Evolutionary conservation across 2,888 invertebrate species (phyloP), one percentile per base, ranked within the genome.

Genomic region (Drosophila nr. perissopoda): DNA sequence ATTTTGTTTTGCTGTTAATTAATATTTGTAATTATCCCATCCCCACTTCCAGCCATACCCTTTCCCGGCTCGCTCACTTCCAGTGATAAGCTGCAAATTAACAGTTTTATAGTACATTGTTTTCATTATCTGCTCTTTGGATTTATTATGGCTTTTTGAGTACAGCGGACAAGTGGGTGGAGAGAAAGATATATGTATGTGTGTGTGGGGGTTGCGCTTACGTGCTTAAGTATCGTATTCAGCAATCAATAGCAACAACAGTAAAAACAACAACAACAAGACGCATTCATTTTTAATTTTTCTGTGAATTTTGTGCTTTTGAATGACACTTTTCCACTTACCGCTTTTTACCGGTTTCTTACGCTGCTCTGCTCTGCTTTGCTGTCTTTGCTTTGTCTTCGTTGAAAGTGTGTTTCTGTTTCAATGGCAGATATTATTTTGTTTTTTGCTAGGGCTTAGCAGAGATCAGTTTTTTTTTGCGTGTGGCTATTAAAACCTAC

Each of bases 1-100:
- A 49, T 76, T 74, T 67, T 70, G 56, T 69, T 69, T 58, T 60
- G 38, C 51, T 72, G 63, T 76, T 74, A 82, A 82, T 87, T 83
- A 81, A 83, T 83, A 78, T 87, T 83, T 81, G 82, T 82, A 74
- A 58, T 84, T 70, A 61, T 80, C 56, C n/a, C 38, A 51, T 51
- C 13, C 29, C 29, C 57, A 42, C 33, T n/a, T 38, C 8, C 8
- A 38, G 27, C n/a, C 16, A 27, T 27, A 27, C 8, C n/a, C 2
- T 13, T 7, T 18, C 6, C 3, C 53, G 10, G 0, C 25, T 27
- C 27, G 27, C 27, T 18, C 27, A 18, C 38, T n/a, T 27, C 45
- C 45, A 45, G 13, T 72, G 81, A 81, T 83, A 77, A 83, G 69
- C 71, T 49, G 63, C 70, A 68, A 73, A 80, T 69, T 67, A 82